phyloP scores from a whole-genome alignment of 2,888 invertebrate genomes.

The Formica aserva region DNA sequence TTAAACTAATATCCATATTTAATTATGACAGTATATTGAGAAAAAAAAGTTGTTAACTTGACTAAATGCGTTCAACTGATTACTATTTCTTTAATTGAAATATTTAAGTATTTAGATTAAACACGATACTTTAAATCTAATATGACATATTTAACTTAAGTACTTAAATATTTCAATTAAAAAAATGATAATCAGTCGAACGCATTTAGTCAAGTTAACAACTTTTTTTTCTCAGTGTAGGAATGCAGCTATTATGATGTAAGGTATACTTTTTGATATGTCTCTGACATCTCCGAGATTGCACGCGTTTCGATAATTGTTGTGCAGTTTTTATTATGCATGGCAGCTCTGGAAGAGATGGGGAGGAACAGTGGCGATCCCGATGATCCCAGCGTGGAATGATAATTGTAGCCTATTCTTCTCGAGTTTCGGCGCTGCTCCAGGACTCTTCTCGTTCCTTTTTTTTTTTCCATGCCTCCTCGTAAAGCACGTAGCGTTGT shows the following conservation, averaged over 20 bases:
- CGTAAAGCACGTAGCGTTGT: constrained; percentile 62
- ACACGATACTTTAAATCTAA: too few relatives aligned
- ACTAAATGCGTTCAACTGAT: too few relatives aligned
- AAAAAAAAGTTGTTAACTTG: too few relatives aligned
- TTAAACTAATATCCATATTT: background rate
- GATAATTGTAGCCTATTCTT: constrained; percentile 35
- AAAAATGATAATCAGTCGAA: too few relatives aligned
- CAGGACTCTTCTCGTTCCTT: constrained; percentile 62
- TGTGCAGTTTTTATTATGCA: background rate
- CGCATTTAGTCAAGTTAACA: too few relatives aligned
- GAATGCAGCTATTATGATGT: background rate
- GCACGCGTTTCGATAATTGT: background rate
- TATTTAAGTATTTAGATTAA: too few relatives aligned
- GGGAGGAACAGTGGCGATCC: constrained; percentile 26
- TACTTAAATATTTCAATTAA: too few relatives aligned
- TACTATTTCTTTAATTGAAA: too few relatives aligned
- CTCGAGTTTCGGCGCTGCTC: constrained; percentile 60
- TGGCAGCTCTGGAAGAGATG: background rate
- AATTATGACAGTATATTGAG: background rate
- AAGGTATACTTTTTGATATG: background rate
- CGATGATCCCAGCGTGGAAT: background rate
- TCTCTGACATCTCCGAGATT: background rate
- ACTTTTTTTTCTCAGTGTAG: background rate
- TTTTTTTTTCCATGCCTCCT: constrained; percentile 55
- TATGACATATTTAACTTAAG: too few relatives aligned